These are phyloP conservation scores for Eupeodes luniger DNA, from an alignment of 2,888 invertebrate genomes.

Conservation along the genomic window DNA sequence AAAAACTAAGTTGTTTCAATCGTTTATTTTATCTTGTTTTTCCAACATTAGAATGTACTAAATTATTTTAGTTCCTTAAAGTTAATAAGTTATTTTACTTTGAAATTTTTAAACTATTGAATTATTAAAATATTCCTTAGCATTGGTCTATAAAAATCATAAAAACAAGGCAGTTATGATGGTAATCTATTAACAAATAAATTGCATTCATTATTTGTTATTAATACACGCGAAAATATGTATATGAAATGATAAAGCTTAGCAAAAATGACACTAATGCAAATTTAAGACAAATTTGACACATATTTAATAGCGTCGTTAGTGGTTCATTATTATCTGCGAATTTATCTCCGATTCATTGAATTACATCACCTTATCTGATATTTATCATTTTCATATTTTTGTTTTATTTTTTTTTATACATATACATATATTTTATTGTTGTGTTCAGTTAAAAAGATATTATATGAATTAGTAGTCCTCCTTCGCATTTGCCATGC, in stretches of 20 bases:
- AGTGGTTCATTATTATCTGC: slow-evolving; percentile 17
- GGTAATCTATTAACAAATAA: not conserved
- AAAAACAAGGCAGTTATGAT: too few relatives aligned
- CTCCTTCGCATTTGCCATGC: slow-evolving; percentile 57
- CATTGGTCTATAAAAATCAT: not conserved
- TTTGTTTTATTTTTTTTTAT: not conserved
- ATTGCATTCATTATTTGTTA: not conserved
- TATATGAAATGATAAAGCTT: slow-evolving; percentile 14
- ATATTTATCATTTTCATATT: slow-evolving; percentile 31
- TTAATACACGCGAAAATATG: not conserved
- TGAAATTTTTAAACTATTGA: not conserved
- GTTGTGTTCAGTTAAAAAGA: not conserved
- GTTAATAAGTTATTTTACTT: too few relatives aligned
- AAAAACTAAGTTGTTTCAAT: too few relatives aligned
- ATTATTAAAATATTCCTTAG: not conserved
- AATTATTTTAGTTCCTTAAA: too few relatives aligned
- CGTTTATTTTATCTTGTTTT: too few relatives aligned
- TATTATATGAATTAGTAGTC: slow-evolving; percentile 49
- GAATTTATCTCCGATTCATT: slow-evolving; percentile 35
- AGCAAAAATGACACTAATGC: slow-evolving; percentile 19
- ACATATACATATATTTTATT: not conserved
- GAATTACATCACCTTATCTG: slow-evolving; percentile 43
- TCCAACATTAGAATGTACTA: too few relatives aligned
- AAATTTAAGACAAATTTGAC: slow-evolving; percentile 39
- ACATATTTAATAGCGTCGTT: slow-evolving; percentile 31